Conservation (phyloP, 2,888 invertebrate species). For the Parnassius mnemosyne region DNA sequence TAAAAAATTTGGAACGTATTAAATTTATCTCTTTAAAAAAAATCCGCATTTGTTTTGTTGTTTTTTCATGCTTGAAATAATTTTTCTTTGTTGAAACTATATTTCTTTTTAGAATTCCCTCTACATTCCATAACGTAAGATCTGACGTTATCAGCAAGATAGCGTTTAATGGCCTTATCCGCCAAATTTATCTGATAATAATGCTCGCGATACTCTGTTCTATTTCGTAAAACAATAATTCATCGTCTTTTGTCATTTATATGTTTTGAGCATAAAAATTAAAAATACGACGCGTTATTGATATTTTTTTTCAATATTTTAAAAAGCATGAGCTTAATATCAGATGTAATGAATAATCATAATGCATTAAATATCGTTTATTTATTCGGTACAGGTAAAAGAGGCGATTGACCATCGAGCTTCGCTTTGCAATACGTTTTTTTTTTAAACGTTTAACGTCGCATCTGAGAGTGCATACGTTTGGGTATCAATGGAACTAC, state of each 20-base stretch:
- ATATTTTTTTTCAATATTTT: too few species aligned
- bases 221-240: slow-evolving; percentile 22
- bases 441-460: too few species aligned
- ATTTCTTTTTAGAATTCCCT: slow-evolving; percentile 36
- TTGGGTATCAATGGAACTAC: slow-evolving; percentile 11
- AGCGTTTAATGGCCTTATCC: slow-evolving; percentile 59
- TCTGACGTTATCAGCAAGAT: slow-evolving; percentile 65
- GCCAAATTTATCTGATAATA: slow-evolving; percentile 61
- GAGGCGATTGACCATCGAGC: slow-evolving; percentile 35
- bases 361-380: slow-evolving; percentile 23
- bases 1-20: too few species aligned
- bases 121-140: slow-evolving; percentile 50
- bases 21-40: too few species aligned
- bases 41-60: too few species aligned
- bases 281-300: too few species aligned
- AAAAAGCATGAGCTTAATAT: too few species aligned
- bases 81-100: not conserved
- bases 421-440: slow-evolving; percentile 25
- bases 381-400: slow-evolving; percentile 33
- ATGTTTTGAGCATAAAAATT: too few species aligned
- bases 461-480: slow-evolving; percentile 21
- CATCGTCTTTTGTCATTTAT: slow-evolving; percentile 4
- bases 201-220: slow-evolving; percentile 23
- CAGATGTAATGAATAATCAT: not conserved
- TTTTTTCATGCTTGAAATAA: too few species aligned